Base-by-base conservation (phyloP, 2,888 invertebrate species). In the Timema podura region DNA sequence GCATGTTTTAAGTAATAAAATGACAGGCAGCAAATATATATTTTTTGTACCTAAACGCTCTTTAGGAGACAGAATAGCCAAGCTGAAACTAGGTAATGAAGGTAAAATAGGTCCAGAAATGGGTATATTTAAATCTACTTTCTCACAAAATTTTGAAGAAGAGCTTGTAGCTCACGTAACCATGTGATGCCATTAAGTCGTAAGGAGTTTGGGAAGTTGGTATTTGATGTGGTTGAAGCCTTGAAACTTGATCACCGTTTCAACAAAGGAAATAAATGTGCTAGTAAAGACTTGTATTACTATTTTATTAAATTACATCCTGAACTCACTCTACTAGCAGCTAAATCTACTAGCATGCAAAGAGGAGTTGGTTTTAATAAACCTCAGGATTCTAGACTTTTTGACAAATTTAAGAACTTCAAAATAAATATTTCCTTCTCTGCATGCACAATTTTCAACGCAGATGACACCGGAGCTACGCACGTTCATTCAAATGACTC, bases 391-490 rank as follows among this genome's bases (percentile, higher is more conserved):
- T 64, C 71, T 5, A 0, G 48, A 9, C 75, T 75, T 49, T 75
- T 68, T 54, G 48, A 69, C 8, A 64, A 70, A 46, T 54, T 76
- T 9, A 47, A 64, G 10, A 57, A 47, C 54, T 74, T 16, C 54
- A 65, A 16, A 65, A 66, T 9, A 65, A 47, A 48, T 66, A 49
- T 30, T 66, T n/a, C 16, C 68, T 73, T 75, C 44, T 9, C 47
- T 57, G 16, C 73, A 5, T 66, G 61, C 45, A 49, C 10, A 75
- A 74, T 48, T 30, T 74, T 69, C 59, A 75, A 76, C 65, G 68
- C 45, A 13, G 72, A 75, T 66, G 72, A 76, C 65, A 76, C 73
- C n/a, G 74, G 73, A 2, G 67, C 74, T 15, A 69, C 49, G 6
- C 67, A 48, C 30, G 73, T 74, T 9, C 73, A 74, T 54, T 61